Evolutionary conservation across 2,888 invertebrate genomes (phyloP), one percentile per base, ranked within the genome.

Genomic region (Drosophila villosipedis): DNA sequence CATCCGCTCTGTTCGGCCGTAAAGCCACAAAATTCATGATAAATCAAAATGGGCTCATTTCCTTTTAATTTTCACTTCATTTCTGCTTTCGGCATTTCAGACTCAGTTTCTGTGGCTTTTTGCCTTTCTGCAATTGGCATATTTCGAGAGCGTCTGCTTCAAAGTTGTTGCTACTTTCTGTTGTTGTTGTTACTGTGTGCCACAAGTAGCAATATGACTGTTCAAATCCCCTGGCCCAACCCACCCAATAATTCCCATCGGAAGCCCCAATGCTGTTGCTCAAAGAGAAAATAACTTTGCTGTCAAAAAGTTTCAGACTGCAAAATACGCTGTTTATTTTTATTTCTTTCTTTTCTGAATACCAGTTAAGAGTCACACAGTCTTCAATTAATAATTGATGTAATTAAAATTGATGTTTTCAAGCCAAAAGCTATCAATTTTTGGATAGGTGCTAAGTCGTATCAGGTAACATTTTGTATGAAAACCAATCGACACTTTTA

Each of bases 1-100:
- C 74, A 55, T 68, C 53, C 58, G 43, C 39, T 63, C 53, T 43
- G 65, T 22, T 64, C n/a, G 73, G 60, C 70, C 68, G 64, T 66
- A 68, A 77, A 75, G 71, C 84, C 82, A 86, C 83, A 84, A 66
- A 73, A 88, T 76, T 72, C 76, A 81, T 77, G 79, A 91, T 91
- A 90, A 90, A 91, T 90, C 85, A 89, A 86, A 88, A 83, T 83
- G 78, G 75, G 80, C 85, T 89, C 91, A 91, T 90, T 90, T 90
- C 90, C 91, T 88, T 82, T 80, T 82, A 82, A 90, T 88, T 82
- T 84, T 68, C 73, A 76, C 82, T 89, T 86, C 75, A 85, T 73
- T 88, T 77, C 76, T 79, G 72, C 68, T 60, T 52, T 66, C 41
- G 54, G 67, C 65, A 59, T 54, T 60, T 53, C 9, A 31, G 12